Conservation (phyloP, 2,113 vertebrate species). For the Lamprologus lemairii region DNA sequence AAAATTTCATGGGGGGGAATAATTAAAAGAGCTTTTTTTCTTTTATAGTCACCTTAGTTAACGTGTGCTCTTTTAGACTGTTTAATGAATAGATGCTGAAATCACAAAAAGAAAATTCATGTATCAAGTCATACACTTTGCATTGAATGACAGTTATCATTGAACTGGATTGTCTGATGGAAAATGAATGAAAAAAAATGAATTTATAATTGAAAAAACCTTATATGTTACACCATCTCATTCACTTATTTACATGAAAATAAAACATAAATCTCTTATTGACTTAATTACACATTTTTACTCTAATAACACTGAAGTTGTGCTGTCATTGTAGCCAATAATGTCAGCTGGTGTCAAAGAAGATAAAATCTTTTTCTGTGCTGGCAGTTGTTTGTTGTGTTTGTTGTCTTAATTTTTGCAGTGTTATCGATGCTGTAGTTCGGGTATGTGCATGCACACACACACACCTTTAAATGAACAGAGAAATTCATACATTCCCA, state of each 20-base stretch:
- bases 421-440: background rate
- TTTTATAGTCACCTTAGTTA: background rate
- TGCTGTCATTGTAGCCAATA: background rate
- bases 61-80: background rate
- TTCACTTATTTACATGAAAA: background rate
- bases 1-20: background rate
- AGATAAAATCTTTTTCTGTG: background rate
- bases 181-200: background rate
- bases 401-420: background rate
- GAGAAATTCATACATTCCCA: background rate
- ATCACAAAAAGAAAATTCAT: background rate
- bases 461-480: background rate
- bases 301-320: background rate
- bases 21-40: background rate
- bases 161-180: background rate
- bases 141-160: background rate
- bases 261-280: background rate
- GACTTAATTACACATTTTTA: background rate
- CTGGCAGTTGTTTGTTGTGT: background rate
- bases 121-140: background rate
- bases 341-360: background rate
- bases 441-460: background rate
- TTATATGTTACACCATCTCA: background rate
- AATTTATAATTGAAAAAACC: background rate
- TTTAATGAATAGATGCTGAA: background rate